Conservation (phyloP, 1,140 invertebrate species). For the Drosophila funebris region DNA sequence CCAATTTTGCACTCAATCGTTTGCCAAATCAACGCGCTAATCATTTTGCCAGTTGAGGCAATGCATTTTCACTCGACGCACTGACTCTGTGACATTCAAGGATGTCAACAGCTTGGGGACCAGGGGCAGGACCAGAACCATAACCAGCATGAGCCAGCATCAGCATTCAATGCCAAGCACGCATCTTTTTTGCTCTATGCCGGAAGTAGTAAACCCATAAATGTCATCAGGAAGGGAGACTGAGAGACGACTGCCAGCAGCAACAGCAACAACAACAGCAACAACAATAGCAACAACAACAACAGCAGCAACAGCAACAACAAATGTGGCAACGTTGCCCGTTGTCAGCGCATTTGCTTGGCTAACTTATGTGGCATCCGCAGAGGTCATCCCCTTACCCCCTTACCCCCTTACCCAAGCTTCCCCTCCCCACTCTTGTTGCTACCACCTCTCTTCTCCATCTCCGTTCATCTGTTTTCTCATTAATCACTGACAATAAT, state of each 20-base stretch:
- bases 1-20: slow-evolving; percentile 40
- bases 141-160: too few relatives aligned
- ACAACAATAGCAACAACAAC: slow-evolving; percentile 29
- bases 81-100: slow-evolving; percentile 51
- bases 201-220: slow-evolving; percentile 52
- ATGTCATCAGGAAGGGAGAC: slow-evolving; percentile 15
- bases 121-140: too few relatives aligned
- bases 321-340: slow-evolving; percentile 1
- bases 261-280: slow-evolving; percentile 30
- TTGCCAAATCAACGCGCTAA: slow-evolving; percentile 79
- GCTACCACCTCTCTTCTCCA: neutral
- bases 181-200: slow-evolving; percentile 1
- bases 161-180: slow-evolving; percentile 13
- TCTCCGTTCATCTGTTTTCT: slow-evolving; percentile 38
- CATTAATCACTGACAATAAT: slow-evolving; percentile 84
- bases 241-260: slow-evolving; percentile 35
- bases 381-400: slow-evolving; percentile 5
- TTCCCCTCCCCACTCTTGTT: neutral
- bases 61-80: slow-evolving; percentile 59
- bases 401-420: neutral
- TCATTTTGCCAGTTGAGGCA: slow-evolving; percentile 57
- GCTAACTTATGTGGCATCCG: slow-evolving; percentile 74
- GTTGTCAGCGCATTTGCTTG: slow-evolving; percentile 43
- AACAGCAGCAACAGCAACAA: slow-evolving; percentile 39
- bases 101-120: slow-evolving; percentile 59